phyloP scores from a whole-genome alignment of 2,797 vertebrate species.

The Poecilia gillii region DNA sequence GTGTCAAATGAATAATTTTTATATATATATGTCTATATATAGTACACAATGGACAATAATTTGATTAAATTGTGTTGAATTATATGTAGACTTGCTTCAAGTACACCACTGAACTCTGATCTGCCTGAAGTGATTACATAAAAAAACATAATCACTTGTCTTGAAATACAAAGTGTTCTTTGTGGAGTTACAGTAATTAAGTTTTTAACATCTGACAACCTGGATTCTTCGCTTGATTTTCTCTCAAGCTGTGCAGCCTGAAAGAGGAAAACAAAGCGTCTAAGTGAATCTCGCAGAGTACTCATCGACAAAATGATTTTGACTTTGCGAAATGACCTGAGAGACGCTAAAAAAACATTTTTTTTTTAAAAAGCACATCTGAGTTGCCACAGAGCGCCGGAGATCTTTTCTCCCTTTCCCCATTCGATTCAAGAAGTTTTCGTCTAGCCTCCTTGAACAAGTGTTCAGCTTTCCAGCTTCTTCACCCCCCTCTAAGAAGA shows the following conservation, averaged over 20 bases:
- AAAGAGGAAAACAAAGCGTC: background rate
- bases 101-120: background rate
- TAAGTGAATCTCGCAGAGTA: background rate
- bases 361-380: background rate
- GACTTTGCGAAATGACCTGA: background rate
- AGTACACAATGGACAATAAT: background rate
- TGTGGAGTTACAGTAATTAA: background rate
- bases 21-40: too few species aligned
- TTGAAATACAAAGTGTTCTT: background rate
- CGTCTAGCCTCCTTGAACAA: background rate
- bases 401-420: background rate
- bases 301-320: background rate
- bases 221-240: background rate
- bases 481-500: slow-evolving; percentile 9
- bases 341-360: background rate
- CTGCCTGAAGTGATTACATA: background rate
- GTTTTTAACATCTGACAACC: background rate
- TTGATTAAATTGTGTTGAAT: background rate
- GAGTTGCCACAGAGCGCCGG: background rate
- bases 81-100: background rate
- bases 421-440: background rate
- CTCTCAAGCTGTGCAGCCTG: background rate
- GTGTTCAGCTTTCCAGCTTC: slow-evolving; percentile 12
- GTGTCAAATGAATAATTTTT: background rate
- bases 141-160: background rate